These are phyloP conservation scores for Egretta garzetta DNA, from an alignment of 2,113 vertebrate genomes.

Conservation along the genomic window DNA sequence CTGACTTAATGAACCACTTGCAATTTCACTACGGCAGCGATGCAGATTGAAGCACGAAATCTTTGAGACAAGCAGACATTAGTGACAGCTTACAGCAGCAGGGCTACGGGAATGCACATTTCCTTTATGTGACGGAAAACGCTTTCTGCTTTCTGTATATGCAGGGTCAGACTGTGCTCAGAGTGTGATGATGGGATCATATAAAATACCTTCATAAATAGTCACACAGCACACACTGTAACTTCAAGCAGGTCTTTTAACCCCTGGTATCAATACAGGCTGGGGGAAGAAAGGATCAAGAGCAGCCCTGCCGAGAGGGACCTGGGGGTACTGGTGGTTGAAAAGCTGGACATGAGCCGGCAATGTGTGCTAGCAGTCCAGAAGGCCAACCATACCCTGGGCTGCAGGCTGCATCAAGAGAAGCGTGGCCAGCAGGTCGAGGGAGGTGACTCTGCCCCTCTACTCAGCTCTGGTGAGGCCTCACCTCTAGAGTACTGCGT, in stretches of 20 bases:
- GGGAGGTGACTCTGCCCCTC: too few relatives aligned
- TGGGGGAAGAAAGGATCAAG: too few relatives aligned
- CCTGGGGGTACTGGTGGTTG: too few relatives aligned
- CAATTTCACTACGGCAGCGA: neutral
- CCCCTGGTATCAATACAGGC: too few relatives aligned
- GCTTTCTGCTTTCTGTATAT: neutral
- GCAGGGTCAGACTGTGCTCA: neutral
- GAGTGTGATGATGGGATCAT: neutral
- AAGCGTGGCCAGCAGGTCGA: too few relatives aligned
- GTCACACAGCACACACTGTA: neutral
- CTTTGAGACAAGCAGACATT: neutral
- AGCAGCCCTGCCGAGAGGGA: too few relatives aligned
- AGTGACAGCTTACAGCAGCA: neutral
- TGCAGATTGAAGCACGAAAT: constrained; percentile 20
- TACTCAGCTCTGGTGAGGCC: too few relatives aligned
- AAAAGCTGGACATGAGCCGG: too few relatives aligned
- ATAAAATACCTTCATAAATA: neutral
- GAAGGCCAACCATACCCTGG: too few relatives aligned
- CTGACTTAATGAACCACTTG: constrained; percentile 37
- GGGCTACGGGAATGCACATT: neutral
- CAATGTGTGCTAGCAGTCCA: too few relatives aligned
- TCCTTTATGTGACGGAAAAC: neutral
- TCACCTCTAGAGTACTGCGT: too few relatives aligned
- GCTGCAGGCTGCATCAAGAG: too few relatives aligned
- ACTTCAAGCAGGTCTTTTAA: neutral